Evolutionary conservation across 2,797 vertebrate species (phyloP).

Genomic region (Syngnathus rostellatus): DNA sequence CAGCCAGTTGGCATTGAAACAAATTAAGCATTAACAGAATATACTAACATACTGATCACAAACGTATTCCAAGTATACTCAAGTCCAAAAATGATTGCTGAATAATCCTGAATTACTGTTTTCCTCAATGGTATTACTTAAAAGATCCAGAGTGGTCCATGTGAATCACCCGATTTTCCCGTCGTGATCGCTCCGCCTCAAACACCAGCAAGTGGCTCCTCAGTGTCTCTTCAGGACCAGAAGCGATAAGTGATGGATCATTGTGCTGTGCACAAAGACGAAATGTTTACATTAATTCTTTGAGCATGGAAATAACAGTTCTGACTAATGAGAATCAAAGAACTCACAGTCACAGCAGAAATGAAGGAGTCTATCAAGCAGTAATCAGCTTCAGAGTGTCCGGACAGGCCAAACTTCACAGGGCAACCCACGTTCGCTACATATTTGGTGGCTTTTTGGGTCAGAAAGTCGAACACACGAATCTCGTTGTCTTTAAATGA

Average conservation of each 20-base stretch:
- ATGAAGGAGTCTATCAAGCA: slow-evolving; percentile 71
- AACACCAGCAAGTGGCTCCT: slow-evolving; percentile 77
- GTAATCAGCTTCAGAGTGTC: slow-evolving; percentile 72
- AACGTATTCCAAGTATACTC: background rate
- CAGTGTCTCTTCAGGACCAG: slow-evolving; percentile 72
- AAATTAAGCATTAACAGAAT: background rate
- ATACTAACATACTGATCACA: background rate
- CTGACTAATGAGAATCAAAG: background rate
- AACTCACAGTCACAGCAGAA: slow-evolving; percentile 73
- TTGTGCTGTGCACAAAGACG: slow-evolving; percentile 52
- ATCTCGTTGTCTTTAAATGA: slow-evolving; percentile 54
- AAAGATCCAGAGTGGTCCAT: slow-evolving; percentile 25
- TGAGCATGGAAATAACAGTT: background rate
- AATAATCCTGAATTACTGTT: background rate
- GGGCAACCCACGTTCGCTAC: slow-evolving; percentile 7
- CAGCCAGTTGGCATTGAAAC: background rate
- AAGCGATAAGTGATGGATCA: slow-evolving; percentile 66
- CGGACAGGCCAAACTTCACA: slow-evolving; percentile 30
- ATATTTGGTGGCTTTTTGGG: slow-evolving; percentile 52
- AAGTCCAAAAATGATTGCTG: background rate
- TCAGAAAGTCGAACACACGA: slow-evolving; percentile 72
- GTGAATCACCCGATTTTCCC: slow-evolving; percentile 67
- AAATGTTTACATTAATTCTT: background rate
- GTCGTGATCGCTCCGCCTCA: slow-evolving; percentile 71
- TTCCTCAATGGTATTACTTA: background rate